Evolutionary conservation across 2,797 vertebrate genomes (phyloP), one percentile per base, ranked within the genome.

Genomic region (Neostethus bicornis): DNA sequence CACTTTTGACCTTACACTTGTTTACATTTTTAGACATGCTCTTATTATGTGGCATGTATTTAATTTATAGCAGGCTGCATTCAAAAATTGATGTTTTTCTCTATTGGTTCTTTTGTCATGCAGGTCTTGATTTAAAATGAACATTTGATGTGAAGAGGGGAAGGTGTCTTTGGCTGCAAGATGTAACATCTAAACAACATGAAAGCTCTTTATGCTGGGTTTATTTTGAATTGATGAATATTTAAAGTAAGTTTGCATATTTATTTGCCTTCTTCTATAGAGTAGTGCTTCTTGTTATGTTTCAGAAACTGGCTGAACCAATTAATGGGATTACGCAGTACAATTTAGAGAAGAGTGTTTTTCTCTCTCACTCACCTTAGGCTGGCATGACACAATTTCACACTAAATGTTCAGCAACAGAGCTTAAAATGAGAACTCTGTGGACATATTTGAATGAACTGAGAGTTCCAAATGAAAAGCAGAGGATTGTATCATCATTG

Each of bases 51-150:
- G 52, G 37, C 58, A 69, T 35, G 8, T 59, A 55, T 74, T 63
- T 68, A 63, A 70, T 72, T 67, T 46, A 66, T 68, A 53, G 12
- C 32, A 45, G 38, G 81, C 44, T 77, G 51, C 43, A 61, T 53
- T 51, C 69, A 64, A 51, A 44, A 51, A 51, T 26, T 67, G 67
- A 57, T 73, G 81, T 4, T 63, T 75, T 68, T 49, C 11, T 66
- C 51, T n/a, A 28, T 13, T 59, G 66, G 55, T 65, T 61, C 51
- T 50, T 24, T 39, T 67, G 58, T 63, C 59, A 51, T 65, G 64
- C 75, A 11, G 41, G 47, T 21, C 53, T 50, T 45, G 59, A n/a
- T n/a, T 65, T 77, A 53, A 66, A 26, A 42, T 29, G 46, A 65
- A 74, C 57, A 75, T 77, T 48, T 70, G 20, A 55, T 50, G 47